Conservation (phyloP, 1,140 invertebrate species). For the Lordiphosa clarofinis region DNA sequence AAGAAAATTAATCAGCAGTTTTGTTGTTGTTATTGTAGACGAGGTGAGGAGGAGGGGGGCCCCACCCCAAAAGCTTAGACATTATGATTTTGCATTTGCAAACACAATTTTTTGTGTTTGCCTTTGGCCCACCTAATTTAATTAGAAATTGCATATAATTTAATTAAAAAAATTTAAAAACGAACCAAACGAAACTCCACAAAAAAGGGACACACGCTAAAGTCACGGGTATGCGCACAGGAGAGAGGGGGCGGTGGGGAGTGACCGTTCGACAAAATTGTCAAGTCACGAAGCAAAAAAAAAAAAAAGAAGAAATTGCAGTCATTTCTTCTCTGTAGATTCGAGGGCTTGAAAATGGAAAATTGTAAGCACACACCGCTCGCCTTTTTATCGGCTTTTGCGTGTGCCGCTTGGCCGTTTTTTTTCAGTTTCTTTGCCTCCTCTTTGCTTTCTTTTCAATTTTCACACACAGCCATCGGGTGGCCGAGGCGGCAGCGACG, state of each 20-base stretch:
- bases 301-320: slow-evolving; percentile 27
- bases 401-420: slow-evolving; percentile 19
- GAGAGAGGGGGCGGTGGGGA: slow-evolving; percentile 16
- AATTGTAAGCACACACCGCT: slow-evolving; percentile 14
- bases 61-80: slow-evolving; percentile 18
- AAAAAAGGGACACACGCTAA: slow-evolving; percentile 52
- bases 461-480: slow-evolving; percentile 38
- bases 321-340: slow-evolving; percentile 26
- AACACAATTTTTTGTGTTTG: slow-evolving; percentile 48
- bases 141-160: slow-evolving; percentile 69
- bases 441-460: slow-evolving; percentile 61
- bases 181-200: slow-evolving; percentile 34
- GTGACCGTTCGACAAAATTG: slow-evolving; percentile 45
- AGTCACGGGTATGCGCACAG: slow-evolving; percentile 6
- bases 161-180: slow-evolving; percentile 54
- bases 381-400: slow-evolving; percentile 60
- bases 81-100: slow-evolving; percentile 49
- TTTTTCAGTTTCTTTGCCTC: slow-evolving; percentile 41
- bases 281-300: slow-evolving; percentile 62
- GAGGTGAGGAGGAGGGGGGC: slow-evolving; percentile 1
- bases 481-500: slow-evolving; percentile 27
- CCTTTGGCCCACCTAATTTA: slow-evolving; percentile 57
- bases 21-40: slow-evolving; percentile 38
- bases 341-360: slow-evolving; percentile 21
- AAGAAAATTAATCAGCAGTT: neutral